These are phyloP conservation scores for Ichneumoninae sp. DNA, from an alignment of 2,888 invertebrate genomes.

Conservation along the genomic window DNA sequence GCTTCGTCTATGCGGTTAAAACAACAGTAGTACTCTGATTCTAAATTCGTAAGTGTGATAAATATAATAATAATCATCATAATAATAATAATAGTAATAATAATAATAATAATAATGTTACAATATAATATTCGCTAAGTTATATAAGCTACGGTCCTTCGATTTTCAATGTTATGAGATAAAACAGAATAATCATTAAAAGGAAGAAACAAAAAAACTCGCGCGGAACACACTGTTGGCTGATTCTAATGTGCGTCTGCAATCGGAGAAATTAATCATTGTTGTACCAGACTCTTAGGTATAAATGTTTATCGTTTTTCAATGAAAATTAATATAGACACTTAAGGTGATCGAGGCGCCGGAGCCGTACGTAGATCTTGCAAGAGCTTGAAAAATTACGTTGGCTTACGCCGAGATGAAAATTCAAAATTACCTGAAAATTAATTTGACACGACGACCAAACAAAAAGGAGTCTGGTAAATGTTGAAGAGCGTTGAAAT, in stretches of 20 bases:
- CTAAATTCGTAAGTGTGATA: conserved; percentile 63
- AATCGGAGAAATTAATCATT: conserved; percentile 42
- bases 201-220: neutral
- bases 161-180: conserved; percentile 46
- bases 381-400: neutral
- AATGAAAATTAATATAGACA: conserved; percentile 4
- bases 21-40: conserved; percentile 65
- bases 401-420: neutral
- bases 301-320: conserved; percentile 51
- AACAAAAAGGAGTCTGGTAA: neutral
- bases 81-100: conserved; percentile 68
- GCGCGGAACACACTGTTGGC: conserved; percentile 43
- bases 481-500: neutral
- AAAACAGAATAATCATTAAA: conserved; percentile 24
- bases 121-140: conserved; percentile 54
- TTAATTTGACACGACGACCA: conserved; percentile 15
- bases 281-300: conserved; percentile 60
- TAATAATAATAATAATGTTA: conserved; percentile 67
- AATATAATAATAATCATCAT: conserved; percentile 68
- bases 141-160: conserved; percentile 62
- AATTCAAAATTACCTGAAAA: neutral
- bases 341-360: neutral
- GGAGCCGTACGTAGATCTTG: neutral
- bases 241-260: conserved; percentile 60
- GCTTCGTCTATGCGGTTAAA: conserved; percentile 48